Conservation (phyloP, 2,113 vertebrate genomes). For the Ascaphus truei region DNA sequence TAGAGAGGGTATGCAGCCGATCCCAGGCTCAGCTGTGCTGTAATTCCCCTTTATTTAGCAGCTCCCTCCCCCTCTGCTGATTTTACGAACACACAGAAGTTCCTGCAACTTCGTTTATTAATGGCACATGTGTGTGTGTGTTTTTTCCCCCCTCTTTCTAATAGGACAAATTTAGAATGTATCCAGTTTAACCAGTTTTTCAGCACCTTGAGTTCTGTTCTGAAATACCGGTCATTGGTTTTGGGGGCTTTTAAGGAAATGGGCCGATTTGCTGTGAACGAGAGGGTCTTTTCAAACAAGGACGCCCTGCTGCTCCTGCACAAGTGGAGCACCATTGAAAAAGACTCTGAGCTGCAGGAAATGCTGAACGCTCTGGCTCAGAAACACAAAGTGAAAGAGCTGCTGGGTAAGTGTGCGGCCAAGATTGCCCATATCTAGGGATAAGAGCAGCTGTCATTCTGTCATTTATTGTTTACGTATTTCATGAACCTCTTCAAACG, state of each 20-base stretch:
- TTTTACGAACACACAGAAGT: no score
- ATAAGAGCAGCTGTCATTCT: no score
- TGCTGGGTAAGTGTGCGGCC: conserved; percentile 70
- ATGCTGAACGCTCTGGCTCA: conserved; percentile 62
- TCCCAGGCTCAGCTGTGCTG: no score
- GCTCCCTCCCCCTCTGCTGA: no score
- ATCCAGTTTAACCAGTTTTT: conserved; percentile 62
- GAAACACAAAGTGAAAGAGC: conserved; percentile 61
- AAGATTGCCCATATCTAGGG: no score
- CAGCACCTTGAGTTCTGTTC: conserved; percentile 63
- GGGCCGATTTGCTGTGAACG: conserved; percentile 55
- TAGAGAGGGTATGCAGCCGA: no score
- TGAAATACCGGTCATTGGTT: conserved; percentile 64
- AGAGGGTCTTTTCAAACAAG: conserved; percentile 59
- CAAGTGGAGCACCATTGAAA: conserved; percentile 70
- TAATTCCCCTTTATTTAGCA: no score
- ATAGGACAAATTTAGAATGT: conserved; percentile 62
- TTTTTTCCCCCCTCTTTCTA: not conserved
- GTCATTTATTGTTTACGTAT: no score
- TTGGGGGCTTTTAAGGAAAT: conserved; percentile 52
- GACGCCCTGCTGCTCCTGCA: conserved; percentile 72
- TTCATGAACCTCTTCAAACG: no score
- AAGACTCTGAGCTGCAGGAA: conserved; percentile 55
- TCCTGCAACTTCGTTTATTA: no score
- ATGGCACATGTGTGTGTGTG: no score